Evolutionary conservation across 1,140 invertebrate species (phyloP).

Genomic region (Octopus sinensis): DNA sequence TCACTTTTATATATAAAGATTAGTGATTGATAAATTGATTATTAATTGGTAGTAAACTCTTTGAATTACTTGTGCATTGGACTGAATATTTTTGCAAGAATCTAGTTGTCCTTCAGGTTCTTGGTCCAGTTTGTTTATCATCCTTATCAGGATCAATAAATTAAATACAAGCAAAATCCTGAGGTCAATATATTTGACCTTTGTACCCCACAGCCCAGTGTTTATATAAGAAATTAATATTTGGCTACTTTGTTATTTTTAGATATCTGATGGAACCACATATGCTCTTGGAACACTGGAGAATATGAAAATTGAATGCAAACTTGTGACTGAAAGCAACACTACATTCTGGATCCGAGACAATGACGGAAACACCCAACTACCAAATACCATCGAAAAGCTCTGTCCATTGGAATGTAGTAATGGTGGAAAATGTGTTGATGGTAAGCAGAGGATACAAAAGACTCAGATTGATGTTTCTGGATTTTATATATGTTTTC

Average conservation of each 20-base stretch:
- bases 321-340: slow-evolving; percentile 31
- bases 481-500: no score
- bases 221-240: background rate
- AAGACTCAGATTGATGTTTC: no score
- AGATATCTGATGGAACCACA: slow-evolving; percentile 34
- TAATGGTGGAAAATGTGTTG: slow-evolving; percentile 29
- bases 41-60: no score
- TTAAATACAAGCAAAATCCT: no score
- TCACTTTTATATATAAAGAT: no score
- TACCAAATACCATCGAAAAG: slow-evolving; percentile 25
- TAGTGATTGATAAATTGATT: no score
- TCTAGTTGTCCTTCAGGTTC: no score
- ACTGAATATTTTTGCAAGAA: no score
- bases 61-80: no score
- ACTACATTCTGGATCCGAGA: slow-evolving; percentile 29
- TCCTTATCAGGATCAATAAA: no score
- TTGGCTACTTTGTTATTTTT: slow-evolving; percentile 1
- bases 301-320: slow-evolving; percentile 35
- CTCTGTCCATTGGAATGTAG: slow-evolving; percentile 39
- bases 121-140: no score
- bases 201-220: no score
- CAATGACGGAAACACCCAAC: slow-evolving; percentile 16
- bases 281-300: slow-evolving; percentile 31
- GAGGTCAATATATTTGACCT: background rate
- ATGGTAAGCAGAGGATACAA: slow-evolving; percentile 20